These are phyloP conservation scores for Celastrina argiolus DNA, from an alignment of 2,888 invertebrate species.

Conservation along the genomic window DNA sequence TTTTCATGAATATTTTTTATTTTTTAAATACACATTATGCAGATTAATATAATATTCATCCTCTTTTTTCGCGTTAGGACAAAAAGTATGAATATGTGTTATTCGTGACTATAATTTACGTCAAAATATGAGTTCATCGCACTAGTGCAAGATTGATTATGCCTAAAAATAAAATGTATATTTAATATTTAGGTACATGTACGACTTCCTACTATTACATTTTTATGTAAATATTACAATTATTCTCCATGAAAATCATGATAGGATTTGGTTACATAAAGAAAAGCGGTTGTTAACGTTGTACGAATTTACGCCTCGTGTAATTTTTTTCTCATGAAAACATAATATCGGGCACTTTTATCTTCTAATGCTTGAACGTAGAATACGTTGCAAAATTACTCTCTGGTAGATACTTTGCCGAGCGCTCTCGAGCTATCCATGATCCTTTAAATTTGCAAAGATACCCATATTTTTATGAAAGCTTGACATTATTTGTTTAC, in stretches of 20 bases:
- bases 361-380: slow-evolving; percentile 2
- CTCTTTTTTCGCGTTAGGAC: background rate
- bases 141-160: background rate
- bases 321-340: background rate
- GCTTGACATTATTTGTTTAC: slow-evolving; percentile 3
- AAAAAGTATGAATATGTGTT: background rate
- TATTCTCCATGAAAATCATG: too few relatives aligned
- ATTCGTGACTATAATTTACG: background rate
- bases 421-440: slow-evolving; percentile 16
- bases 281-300: background rate
- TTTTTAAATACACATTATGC: background rate
- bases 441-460: slow-evolving; percentile 13
- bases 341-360: background rate
- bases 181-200: too few relatives aligned
- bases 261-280: background rate
- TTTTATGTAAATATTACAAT: too few relatives aligned
- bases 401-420: slow-evolving; percentile 14
- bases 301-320: background rate
- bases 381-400: slow-evolving; percentile 19
- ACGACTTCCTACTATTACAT: too few relatives aligned
- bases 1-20: background rate
- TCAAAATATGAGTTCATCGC: background rate
- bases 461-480: slow-evolving; percentile 4
- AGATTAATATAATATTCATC: background rate
- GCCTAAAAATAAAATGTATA: background rate